phyloP scores from a whole-genome alignment of 1,140 invertebrate genomes.

The Drosophila trapezifrons region DNA sequence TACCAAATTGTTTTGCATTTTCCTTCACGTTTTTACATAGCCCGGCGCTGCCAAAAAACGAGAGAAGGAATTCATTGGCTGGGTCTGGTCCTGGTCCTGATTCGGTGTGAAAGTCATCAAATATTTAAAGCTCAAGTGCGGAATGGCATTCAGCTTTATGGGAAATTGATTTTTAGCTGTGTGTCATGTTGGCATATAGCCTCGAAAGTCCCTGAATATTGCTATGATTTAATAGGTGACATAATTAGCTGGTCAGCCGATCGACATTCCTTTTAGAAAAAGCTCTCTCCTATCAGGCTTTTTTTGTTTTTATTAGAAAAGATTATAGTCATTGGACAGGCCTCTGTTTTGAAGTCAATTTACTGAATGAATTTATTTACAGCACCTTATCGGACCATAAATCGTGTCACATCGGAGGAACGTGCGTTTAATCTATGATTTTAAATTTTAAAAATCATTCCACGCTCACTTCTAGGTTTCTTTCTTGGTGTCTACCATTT shows the following conservation, averaged over 20 bases:
- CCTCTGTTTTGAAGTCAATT: constrained; percentile 8
- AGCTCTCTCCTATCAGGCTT: neutral
- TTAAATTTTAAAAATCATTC: neutral
- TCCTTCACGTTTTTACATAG: constrained; percentile 23
- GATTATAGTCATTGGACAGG: neutral
- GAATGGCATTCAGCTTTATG: constrained; percentile 38
- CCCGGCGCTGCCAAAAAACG: constrained; percentile 24
- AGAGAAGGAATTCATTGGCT: constrained; percentile 13
- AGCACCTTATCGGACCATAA: constrained; percentile 28
- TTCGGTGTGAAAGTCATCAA: constrained; percentile 58
- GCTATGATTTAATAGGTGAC: neutral
- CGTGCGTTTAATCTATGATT: constrained; percentile 2
- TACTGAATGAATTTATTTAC: constrained; percentile 41
- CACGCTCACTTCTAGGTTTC: neutral
- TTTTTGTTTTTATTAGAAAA: neutral
- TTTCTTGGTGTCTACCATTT: neutral
- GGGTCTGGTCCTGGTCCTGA: neutral
- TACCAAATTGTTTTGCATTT: constrained; percentile 77
- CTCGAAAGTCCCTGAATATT: no score
- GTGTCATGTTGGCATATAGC: neutral
- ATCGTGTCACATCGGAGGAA: neutral
- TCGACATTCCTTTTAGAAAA: neutral
- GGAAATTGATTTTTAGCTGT: constrained; percentile 44
- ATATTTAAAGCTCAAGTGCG: constrained; percentile 55
- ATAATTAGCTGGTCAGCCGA: no score